Evolutionary conservation across 35 echinoderm and acorn worm species (phyloP).

Genomic region (Heliocidaris erythrogramma): DNA sequence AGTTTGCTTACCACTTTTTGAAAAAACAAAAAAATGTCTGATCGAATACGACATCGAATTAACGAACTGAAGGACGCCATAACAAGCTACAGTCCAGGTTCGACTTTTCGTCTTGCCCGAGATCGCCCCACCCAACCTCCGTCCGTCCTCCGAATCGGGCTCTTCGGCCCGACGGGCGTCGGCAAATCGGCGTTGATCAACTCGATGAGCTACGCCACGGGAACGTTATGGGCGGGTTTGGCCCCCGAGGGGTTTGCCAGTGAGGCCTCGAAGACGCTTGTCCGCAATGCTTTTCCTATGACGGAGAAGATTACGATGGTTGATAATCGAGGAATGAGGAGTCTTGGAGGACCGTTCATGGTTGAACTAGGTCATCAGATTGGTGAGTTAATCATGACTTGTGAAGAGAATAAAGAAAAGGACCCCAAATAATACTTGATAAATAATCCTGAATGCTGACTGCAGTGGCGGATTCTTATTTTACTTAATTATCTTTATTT

Average conservation of each 20-base stretch:
- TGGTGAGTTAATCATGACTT: constrained; percentile 7
- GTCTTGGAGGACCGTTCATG: background rate
- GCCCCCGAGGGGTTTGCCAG: background rate
- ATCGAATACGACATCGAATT: background rate
- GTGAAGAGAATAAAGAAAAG: too few relatives aligned
- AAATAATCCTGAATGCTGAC: too few relatives aligned
- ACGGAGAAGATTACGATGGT: background rate
- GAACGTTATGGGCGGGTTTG: background rate
- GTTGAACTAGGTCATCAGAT: background rate
- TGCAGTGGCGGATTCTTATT: too few relatives aligned
- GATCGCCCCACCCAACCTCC: background rate
- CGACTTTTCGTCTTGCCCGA: constrained; percentile 5
- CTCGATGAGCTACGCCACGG: constrained; percentile 22
- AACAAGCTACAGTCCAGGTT: background rate
- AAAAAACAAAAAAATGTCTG: background rate
- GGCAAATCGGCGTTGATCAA: constrained; percentile 42
- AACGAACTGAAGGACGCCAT: background rate
- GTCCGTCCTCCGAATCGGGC: background rate
- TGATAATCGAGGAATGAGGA: constrained; percentile 24
- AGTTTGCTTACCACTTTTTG: background rate
- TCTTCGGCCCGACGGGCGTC: constrained; percentile 24
- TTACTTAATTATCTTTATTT: too few relatives aligned
- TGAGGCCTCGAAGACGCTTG: background rate
- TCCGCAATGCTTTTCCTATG: background rate
- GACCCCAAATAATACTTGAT: too few relatives aligned